These are phyloP conservation scores for Ciona savignyi DNA, from an alignment of 23 tunicate genomes.

Conservation along the genomic window DNA sequence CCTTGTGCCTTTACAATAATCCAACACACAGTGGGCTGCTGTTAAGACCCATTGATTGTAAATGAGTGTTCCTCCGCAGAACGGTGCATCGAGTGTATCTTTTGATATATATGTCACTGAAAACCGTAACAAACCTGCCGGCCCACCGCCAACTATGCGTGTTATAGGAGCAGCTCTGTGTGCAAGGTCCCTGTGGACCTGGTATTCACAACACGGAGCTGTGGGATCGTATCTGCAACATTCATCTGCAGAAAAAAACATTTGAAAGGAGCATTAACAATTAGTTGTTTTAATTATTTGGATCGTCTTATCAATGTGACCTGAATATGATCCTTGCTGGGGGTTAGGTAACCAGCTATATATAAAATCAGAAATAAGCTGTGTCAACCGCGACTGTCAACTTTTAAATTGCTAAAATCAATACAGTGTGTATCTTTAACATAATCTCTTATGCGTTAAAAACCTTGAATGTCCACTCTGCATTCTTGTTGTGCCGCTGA, in stretches of 20 bases:
- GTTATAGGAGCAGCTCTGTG: constrained; percentile 35
- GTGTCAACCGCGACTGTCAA: too few relatives aligned
- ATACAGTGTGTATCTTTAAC: too few relatives aligned
- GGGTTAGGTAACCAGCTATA: too few relatives aligned
- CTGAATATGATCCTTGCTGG: too few relatives aligned
- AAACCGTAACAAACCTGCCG: constrained; percentile 48
- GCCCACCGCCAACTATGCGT: constrained; percentile 87
- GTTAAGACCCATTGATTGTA: constrained; percentile 76
- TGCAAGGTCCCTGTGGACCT: neutral
- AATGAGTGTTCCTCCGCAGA: constrained; percentile 90
- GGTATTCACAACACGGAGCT: constrained; percentile 71
- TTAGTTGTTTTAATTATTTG: too few relatives aligned
- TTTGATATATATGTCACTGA: constrained; percentile 71
- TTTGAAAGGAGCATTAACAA: too few relatives aligned
- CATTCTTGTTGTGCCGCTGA: neutral
- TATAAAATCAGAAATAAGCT: too few relatives aligned
- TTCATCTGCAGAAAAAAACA: constrained; percentile 53
- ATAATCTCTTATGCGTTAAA: neutral
- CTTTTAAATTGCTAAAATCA: too few relatives aligned
- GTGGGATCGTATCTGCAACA: constrained; percentile 57
- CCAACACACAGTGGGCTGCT: constrained; percentile 91
- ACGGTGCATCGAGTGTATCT: constrained; percentile 18
- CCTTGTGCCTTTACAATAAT: constrained; percentile 54
- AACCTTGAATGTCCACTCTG: constrained; percentile 10
- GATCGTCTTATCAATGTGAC: too few relatives aligned